A percentile compares a stretch with the other conserved stretches of the same genome.
Evolutionary conservation across 1,140 invertebrate genomes (phyloP).

Genomic region (Neotoxoptera formosana): DNA sequence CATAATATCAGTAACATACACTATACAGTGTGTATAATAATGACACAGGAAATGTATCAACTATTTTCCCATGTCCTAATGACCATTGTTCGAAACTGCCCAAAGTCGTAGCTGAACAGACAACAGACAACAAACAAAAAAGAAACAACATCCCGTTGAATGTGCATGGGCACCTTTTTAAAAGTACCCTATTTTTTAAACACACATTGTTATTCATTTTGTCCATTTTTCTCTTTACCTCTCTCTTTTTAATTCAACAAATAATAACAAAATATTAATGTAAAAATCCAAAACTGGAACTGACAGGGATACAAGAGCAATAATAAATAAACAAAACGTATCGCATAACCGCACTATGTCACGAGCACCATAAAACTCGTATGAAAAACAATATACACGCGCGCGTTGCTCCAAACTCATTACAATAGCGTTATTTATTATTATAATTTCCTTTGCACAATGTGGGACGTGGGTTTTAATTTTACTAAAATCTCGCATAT

Average conservation of each 20-base stretch:
- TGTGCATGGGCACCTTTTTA: conserved; percentile 38
- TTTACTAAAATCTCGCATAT: conserved; percentile 5
- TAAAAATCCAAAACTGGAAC: conserved; percentile 56
- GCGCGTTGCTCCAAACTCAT: background rate
- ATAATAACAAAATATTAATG: conserved; percentile 53
- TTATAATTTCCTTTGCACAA: background rate
- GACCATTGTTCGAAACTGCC: conserved; percentile 50
- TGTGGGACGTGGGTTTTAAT: background rate
- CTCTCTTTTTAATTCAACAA: conserved; percentile 46
- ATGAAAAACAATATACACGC: background rate
- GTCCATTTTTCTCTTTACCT: conserved; percentile 14
- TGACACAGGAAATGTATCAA: conserved; percentile 40
- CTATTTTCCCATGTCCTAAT: conserved; percentile 38
- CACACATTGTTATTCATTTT: conserved; percentile 37
- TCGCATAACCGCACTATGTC: conserved; percentile 43
- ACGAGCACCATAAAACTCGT: conserved; percentile 38
- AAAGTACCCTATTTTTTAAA: conserved; percentile 42
- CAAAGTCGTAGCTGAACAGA: conserved; percentile 28
- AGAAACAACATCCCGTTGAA: conserved; percentile 44
- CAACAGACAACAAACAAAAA: conserved; percentile 11
- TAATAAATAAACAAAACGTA: conserved; percentile 57
- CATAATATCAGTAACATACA: background rate
- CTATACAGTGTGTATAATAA: background rate
- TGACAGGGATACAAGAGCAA: conserved; percentile 54
- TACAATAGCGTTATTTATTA: conserved; percentile 49